Evolutionary conservation across 2,888 invertebrate genomes (phyloP), one percentile per base, ranked within the genome.

Genomic region (Stenoptilia bipunctidactyla): DNA sequence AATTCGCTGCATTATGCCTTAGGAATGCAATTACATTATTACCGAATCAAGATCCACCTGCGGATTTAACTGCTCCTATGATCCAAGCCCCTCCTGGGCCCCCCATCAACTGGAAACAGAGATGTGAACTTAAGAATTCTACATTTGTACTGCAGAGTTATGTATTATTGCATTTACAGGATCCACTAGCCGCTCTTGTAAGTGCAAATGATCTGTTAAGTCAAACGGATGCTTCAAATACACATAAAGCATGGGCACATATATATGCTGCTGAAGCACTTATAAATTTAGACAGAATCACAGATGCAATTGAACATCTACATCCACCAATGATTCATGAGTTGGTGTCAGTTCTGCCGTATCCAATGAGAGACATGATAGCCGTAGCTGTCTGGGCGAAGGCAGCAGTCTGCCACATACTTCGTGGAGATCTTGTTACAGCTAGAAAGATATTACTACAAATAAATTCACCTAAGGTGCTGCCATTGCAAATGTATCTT

Each of bases 251-350:
- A 51, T 84, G 97, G 55, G 96, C 91, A 0, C 93, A 94, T 67
- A 87, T 97, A 54, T 97, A 97, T 68, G 91, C 93, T 38, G 95
- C 95, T 0, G 96, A 97, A 75, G 92, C 95, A 15, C 79, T 94
- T 9, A 90, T 96, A 39, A 88, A 92, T 53, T 76, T 94, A 61
- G 93, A 96, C 61, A 88, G 90, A 71, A 89, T 94, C 48, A 82
- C 88, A 1, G 95, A 96, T 67, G 96, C 96, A 1, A 86, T 94
- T 9, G 89, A 92, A 42, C 91, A 94, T 70, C 80, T 97, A 38
- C 92, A 94, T 55, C 92, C 91, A 1, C 90, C 91, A 38, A 88
- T 89, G 67, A 87, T 93, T 36, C 82, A 84, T 52, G 80, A 84
- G 27, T 58, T 83, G 8, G 79, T 83, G 1, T 71, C 75, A 8